A percentile compares a stretch with the other conserved stretches of the same genome.
Conservation (phyloP, 1,140 invertebrate genomes). For the Manduca sexta region DNA sequence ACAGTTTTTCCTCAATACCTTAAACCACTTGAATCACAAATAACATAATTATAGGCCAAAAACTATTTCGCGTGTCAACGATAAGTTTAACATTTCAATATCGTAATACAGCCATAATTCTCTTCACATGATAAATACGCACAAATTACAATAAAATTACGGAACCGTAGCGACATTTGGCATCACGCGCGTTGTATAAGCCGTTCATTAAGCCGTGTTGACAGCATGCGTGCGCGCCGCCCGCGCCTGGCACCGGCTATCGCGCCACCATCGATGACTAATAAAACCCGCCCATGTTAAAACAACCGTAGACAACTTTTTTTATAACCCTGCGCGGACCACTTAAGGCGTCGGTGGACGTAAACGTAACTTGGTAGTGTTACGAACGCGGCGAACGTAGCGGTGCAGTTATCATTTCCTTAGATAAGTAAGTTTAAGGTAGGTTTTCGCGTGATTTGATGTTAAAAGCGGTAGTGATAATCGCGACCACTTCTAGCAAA, state of each 20-base stretch:
- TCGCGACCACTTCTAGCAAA: slow-evolving; percentile 64
- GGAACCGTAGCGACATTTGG: slow-evolving; percentile 60
- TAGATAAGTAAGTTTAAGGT: slow-evolving; percentile 25
- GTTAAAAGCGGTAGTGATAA: slow-evolving; percentile 23
- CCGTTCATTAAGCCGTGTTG: slow-evolving; percentile 68
- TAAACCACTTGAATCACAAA: neutral
- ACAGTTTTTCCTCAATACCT: neutral
- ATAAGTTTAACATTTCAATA: neutral
- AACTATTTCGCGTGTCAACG: neutral
- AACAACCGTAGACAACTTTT: neutral
- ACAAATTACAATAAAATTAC: slow-evolving; percentile 69
- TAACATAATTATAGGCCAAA: too few species aligned
- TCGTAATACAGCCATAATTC: slow-evolving; percentile 44
- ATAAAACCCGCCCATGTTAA: slow-evolving; percentile 38
- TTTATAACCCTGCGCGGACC: neutral
- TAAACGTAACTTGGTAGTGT: slow-evolving; percentile 19
- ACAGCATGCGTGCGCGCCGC: slow-evolving; percentile 67
- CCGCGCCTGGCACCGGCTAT: slow-evolving; percentile 64
- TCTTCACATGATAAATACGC: slow-evolving; percentile 66
- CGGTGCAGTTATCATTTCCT: slow-evolving; percentile 10
- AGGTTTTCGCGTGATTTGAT: slow-evolving; percentile 19
- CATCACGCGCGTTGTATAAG: slow-evolving; percentile 65
- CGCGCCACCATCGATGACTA: slow-evolving; percentile 71
- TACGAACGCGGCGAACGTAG: slow-evolving; percentile 8
- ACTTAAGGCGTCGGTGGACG: neutral